phyloP scores from a whole-genome alignment of 1,140 invertebrate genomes.

The Drosophila lacteicornis region DNA sequence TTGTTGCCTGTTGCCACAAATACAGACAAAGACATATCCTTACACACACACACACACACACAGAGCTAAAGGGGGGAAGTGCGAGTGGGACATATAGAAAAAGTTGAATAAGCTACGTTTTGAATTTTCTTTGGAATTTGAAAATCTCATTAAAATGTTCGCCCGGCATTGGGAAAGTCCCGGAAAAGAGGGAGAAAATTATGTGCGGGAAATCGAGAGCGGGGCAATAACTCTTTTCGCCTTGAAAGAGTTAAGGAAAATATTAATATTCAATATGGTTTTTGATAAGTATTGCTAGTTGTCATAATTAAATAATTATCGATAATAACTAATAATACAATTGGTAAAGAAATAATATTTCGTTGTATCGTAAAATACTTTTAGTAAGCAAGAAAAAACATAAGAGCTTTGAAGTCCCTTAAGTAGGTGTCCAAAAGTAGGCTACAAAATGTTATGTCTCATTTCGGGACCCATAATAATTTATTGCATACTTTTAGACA shows the following conservation, averaged over 20 bases:
- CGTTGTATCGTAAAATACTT: too few relatives aligned
- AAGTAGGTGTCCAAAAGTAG: neutral
- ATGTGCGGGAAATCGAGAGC: too few relatives aligned
- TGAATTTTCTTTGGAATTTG: conserved; percentile 71
- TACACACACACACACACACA: conserved; percentile 11
- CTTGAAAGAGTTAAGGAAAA: neutral
- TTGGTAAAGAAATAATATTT: too few relatives aligned
- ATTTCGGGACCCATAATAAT: neutral
- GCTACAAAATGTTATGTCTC: neutral
- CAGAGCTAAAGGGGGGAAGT: neutral
- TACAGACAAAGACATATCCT: conserved; percentile 25
- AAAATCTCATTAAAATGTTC: conserved; percentile 79
- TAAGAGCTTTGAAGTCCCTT: too few relatives aligned
- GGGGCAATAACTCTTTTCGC: neutral
- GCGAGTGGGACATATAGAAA: conserved; percentile 19
- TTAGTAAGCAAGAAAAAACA: too few relatives aligned
- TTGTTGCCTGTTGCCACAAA: conserved; percentile 61
- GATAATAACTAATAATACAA: too few relatives aligned
- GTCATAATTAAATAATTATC: neutral
- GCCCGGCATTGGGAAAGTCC: conserved; percentile 24
- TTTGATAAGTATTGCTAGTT: neutral
- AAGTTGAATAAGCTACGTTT: conserved; percentile 57
- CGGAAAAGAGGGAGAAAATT: neutral
- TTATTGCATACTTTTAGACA: neutral
- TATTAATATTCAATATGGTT: neutral